phyloP scores from a whole-genome alignment of 2,797 vertebrate species.

The Enteromius treurensis region DNA sequence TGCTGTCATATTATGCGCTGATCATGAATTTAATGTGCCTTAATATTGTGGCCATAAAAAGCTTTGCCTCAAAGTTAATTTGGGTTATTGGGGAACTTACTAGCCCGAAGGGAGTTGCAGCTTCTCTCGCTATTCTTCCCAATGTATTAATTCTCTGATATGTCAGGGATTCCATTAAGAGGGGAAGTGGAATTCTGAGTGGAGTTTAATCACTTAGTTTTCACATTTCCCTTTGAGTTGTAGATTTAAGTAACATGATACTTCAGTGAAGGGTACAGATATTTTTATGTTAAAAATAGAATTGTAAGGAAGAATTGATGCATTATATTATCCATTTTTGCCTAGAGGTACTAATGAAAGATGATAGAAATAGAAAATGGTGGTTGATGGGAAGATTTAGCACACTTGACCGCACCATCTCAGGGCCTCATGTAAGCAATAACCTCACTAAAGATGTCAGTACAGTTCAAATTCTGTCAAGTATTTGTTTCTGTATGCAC shows the following conservation, averaged over 20 bases:
- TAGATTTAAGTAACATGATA: conserved; percentile 44
- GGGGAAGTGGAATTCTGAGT: conserved; percentile 19
- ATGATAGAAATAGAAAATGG: conserved; percentile 4
- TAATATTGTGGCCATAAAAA: conserved; percentile 35
- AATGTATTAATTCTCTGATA: conserved; percentile 29
- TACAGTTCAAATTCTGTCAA: conserved; percentile 29
- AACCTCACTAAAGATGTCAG: conserved; percentile 49
- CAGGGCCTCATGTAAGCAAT: conserved; percentile 60
- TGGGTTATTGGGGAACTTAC: conserved; percentile 1
- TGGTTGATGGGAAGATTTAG: conserved; percentile 27
- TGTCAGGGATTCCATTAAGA: conserved; percentile 4
- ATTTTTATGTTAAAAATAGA: conserved; percentile 66
- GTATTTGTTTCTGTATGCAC: conserved; percentile 26
- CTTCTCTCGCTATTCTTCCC: conserved; percentile 20
- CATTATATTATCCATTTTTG: conserved; percentile 33
- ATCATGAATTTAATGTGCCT: conserved; percentile 37
- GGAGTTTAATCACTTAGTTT: conserved; percentile 18
- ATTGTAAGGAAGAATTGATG: conserved; percentile 35
- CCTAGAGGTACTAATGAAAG: conserved; percentile 55
- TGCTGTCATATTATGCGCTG: conserved; percentile 11
- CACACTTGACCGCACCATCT: conserved; percentile 54
- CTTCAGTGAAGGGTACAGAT: conserved; percentile 64
- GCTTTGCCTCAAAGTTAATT: conserved; percentile 38
- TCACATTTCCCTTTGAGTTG: conserved; percentile 32
- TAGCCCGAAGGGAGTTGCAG: neutral